Evolutionary conservation across 2,797 vertebrate species (phyloP), one percentile per base, ranked within the genome.

Genomic region (Leptodactylus fallax): DNA sequence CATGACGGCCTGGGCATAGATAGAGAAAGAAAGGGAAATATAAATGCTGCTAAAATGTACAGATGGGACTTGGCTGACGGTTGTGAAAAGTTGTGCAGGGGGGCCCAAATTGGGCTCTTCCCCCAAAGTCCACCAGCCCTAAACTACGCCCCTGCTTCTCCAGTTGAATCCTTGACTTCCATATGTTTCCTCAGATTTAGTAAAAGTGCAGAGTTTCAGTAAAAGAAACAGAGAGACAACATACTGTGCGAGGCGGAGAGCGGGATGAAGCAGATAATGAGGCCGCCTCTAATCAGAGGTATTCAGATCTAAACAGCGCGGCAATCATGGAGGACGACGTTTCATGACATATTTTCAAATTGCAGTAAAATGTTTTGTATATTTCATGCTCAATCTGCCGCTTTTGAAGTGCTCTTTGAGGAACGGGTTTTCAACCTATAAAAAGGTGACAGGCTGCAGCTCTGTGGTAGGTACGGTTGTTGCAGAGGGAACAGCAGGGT

Each of bases 261-360:
- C 12, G 17, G 27, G 19, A n/a, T 65, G 72, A 23, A 19, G 36
- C 21, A 27, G 80, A 61, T 85, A 85, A 77, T 63, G 85, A 86
- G 14, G 17, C 4, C 17, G 21, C 12, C 51, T n/a, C 25, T 86
- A 80, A 81, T 86, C 77, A 86, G 65, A 80, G 27, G 25, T 36
- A 58, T 86, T 86, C 25, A 86, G 21, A 80, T 56, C 12, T 23
- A 71, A 80, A 16, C 47, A 71, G 25, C 85, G 23, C 9, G 49
- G 53, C 85, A 81, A 86, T 86, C 78, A 86, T n/a, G 23, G 55
- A 47, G 21, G 13, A 60, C 47, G 85, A 19, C 74, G 19, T 79
- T 86, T 79, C 49, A 86, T 81, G 25, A 23, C 45, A 25, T 72
- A 49, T 80, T 58, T 71, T 60, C 14, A 36, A 25, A 72, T 55